phyloP scores from a whole-genome alignment of 37 sponge, comb jelly and placozoan genomes.

The Ianthella basta region DNA sequence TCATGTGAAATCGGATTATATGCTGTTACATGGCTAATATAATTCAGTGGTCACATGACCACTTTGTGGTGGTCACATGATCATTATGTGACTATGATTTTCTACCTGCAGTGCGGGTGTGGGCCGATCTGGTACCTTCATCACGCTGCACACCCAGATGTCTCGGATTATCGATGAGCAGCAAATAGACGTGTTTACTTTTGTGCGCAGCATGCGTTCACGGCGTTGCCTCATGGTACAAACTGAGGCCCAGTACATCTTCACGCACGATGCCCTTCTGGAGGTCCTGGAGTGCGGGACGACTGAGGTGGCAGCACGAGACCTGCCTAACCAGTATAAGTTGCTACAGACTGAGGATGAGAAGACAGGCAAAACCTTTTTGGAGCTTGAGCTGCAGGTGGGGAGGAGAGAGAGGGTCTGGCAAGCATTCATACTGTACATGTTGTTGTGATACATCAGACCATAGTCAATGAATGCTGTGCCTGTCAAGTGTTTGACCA shows the following conservation, averaged over 20 bases:
- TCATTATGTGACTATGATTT: background rate
- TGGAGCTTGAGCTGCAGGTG: conserved; percentile 60
- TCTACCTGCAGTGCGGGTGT: conserved; percentile 86
- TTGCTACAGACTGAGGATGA: conserved; percentile 46
- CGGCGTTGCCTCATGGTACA: conserved; percentile 86
- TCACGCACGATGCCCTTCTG: conserved; percentile 91
- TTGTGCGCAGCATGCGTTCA: conserved; percentile 71
- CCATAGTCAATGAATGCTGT: no score
- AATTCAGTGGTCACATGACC: no score
- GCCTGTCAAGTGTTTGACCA: no score
- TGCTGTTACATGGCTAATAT: no score
- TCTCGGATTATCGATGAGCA: conserved; percentile 52
- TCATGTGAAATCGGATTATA: no score
- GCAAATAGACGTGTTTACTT: conserved; percentile 70
- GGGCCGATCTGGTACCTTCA: conserved; percentile 95
- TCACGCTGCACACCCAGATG: conserved; percentile 75
- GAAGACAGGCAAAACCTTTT: conserved; percentile 16
- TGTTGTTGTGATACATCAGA: no score
- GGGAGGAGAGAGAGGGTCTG: background rate
- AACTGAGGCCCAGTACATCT: conserved; percentile 93
- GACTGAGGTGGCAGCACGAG: conserved; percentile 81
- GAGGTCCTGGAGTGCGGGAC: conserved; percentile 88
- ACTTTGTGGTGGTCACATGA: background rate
- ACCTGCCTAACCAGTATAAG: conserved; percentile 68
- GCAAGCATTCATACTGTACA: background rate